Percentiles rank a stretch among this genome's conserved stretches.
Conservation (phyloP, 2,113 vertebrate genomes). For the Galeopterus variegatus region DNA sequence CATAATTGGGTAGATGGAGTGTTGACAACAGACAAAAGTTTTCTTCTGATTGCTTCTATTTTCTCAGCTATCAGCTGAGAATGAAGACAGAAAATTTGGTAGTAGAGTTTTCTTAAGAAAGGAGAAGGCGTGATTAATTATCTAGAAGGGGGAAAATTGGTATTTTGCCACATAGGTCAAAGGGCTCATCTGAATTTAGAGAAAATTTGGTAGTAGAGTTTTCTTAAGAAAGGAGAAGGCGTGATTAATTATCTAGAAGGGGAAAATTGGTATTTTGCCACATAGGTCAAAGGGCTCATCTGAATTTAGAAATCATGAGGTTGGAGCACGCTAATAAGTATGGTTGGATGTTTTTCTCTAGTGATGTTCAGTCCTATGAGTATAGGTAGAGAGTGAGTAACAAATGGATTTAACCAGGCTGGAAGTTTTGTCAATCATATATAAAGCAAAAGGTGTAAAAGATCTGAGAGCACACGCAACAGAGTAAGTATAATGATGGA, state of each 20-base stretch:
- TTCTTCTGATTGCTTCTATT: background rate
- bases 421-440: background rate
- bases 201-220: background rate
- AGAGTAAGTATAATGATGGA: background rate
- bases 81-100: background rate
- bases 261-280: background rate
- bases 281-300: background rate
- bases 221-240: background rate
- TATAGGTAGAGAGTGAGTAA: background rate
- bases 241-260: background rate
- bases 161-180: background rate
- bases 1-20: accelerated
- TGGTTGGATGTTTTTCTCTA: background rate
- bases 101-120: background rate
- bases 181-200: background rate
- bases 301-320: background rate
- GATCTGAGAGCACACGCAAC: background rate
- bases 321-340: background rate
- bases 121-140: background rate
- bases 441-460: background rate
- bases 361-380: background rate
- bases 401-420: background rate
- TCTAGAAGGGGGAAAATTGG: background rate
- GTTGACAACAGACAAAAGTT: background rate
- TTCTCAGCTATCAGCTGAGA: conserved; percentile 29